Evolutionary conservation across 2,888 invertebrate species (phyloP).

Genomic region (Mongoloraphidia duomilia): DNA sequence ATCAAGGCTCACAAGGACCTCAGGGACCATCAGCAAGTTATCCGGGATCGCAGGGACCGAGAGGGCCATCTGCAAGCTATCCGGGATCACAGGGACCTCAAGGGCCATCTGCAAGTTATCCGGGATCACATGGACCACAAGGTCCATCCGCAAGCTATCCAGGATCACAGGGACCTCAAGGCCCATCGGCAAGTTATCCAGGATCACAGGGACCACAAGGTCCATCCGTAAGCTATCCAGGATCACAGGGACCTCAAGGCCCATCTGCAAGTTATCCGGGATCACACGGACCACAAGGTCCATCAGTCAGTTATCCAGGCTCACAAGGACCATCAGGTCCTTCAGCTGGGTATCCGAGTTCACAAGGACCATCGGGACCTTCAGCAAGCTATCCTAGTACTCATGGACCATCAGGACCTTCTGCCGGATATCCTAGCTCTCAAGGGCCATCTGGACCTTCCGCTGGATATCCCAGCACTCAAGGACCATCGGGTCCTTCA

Average conservation of each 20-base stretch:
- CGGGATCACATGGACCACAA: constrained; percentile 15
- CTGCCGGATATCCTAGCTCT: constrained; percentile 13
- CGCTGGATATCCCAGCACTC: constrained; percentile 17
- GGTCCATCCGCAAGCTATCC: constrained; percentile 16
- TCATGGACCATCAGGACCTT: too few species aligned
- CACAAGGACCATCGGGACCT: constrained; percentile 17
- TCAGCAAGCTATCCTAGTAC: constrained; percentile 11
- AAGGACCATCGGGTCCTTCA: constrained; percentile 16
- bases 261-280: constrained; percentile 25
- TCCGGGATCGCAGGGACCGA: constrained; percentile 14
- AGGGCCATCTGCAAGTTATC: constrained; percentile 16
- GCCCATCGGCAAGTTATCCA: constrained; percentile 14
- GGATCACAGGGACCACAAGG: constrained; percentile 14
- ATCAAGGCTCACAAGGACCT: constrained; percentile 18
- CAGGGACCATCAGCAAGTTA: constrained; percentile 12
- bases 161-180: constrained; percentile 16
- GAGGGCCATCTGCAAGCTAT: constrained; percentile 18
- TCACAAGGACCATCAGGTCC: constrained; percentile 22
- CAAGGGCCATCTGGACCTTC: constrained; percentile 15
- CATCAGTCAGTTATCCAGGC: constrained; percentile 23
- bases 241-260: constrained; percentile 22
- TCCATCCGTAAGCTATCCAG: constrained; percentile 21
- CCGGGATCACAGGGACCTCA: constrained; percentile 18
- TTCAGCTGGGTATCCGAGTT: constrained; percentile 18
- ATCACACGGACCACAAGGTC: constrained; percentile 23